phyloP scores from a whole-genome alignment of 2,888 invertebrate species.

The Chalcis sispes region DNA sequence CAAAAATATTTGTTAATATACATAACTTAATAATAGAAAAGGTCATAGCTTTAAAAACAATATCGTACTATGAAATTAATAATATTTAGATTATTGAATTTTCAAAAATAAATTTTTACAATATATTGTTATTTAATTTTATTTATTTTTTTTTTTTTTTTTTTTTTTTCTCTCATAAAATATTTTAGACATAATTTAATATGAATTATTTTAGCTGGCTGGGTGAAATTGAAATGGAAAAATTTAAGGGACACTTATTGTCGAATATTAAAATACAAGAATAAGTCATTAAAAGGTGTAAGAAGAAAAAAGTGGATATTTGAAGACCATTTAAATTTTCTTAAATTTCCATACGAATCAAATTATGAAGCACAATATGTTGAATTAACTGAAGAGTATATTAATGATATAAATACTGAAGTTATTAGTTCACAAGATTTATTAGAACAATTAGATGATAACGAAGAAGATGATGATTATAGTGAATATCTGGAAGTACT shows the following conservation, averaged over 20 bases:
- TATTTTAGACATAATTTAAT: background rate
- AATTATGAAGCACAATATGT: conserved; percentile 70
- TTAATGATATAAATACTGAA: conserved; percentile 69
- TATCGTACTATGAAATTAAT: no score
- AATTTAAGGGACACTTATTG: conserved; percentile 73
- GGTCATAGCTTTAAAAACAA: no score
- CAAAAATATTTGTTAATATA: no score
- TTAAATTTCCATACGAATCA: conserved; percentile 72
- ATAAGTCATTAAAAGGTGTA: conserved; percentile 69
- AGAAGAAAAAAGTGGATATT: conserved; percentile 74
- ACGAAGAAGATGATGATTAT: conserved; percentile 70
- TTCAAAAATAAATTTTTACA: conserved; percentile 7
- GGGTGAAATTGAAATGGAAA: conserved; percentile 73
- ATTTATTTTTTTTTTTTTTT: no score
- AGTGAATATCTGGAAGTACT: conserved; percentile 72
- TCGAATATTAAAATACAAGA: conserved; percentile 72
- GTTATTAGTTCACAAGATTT: conserved; percentile 67
- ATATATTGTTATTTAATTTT: background rate
- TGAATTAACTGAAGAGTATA: conserved; percentile 71
- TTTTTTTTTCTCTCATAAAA: conserved; percentile 1
- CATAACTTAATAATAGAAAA: no score
- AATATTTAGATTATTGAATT: no score
- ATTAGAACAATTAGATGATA: conserved; percentile 71
- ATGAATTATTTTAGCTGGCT: conserved; percentile 63
- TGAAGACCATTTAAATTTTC: conserved; percentile 71